phyloP scores from a whole-genome alignment of 2,113 vertebrate species.

The Pseudorectes ferrugineus region DNA sequence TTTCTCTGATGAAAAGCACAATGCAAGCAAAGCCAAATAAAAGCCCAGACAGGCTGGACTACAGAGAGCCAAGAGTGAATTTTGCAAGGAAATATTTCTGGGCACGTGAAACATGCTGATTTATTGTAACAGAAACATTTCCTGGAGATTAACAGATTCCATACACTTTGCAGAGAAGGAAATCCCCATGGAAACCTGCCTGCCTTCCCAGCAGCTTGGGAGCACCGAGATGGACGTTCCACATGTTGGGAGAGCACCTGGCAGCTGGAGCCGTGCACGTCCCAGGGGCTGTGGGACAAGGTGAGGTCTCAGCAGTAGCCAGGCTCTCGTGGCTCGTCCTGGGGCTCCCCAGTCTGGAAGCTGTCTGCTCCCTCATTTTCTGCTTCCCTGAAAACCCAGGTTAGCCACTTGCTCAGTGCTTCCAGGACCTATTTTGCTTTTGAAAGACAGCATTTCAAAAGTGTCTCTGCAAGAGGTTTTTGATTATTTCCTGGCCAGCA shows the following conservation, averaged over 20 bases:
- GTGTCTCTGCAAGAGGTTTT: not conserved
- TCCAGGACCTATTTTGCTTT: not conserved
- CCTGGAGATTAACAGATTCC: not conserved
- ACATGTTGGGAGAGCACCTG: not conserved
- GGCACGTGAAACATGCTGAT: not conserved
- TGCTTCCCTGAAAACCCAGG: not conserved
- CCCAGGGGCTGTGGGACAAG: not conserved
- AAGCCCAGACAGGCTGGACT: not conserved
- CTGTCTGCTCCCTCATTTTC: not conserved
- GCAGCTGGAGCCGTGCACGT: not conserved
- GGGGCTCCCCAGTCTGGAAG: not conserved
- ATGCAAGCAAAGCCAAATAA: not conserved
- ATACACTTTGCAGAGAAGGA: not conserved
- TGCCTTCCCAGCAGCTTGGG: not conserved
- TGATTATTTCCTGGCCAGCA: not conserved
- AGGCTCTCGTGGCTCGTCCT: not conserved
- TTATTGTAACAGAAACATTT: not conserved
- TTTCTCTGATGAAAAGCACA: not conserved
- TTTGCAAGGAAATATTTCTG: conserved; percentile 20
- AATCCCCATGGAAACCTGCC: conserved; percentile 54
- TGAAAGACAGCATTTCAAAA: not conserved
- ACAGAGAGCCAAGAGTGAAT: not conserved
- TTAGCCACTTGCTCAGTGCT: not conserved
- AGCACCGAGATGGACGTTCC: rapidly evolving
- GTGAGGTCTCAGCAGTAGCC: rapidly evolving